Conservation (phyloP, 2,888 invertebrate species). For the Sussaba pulchella region DNA sequence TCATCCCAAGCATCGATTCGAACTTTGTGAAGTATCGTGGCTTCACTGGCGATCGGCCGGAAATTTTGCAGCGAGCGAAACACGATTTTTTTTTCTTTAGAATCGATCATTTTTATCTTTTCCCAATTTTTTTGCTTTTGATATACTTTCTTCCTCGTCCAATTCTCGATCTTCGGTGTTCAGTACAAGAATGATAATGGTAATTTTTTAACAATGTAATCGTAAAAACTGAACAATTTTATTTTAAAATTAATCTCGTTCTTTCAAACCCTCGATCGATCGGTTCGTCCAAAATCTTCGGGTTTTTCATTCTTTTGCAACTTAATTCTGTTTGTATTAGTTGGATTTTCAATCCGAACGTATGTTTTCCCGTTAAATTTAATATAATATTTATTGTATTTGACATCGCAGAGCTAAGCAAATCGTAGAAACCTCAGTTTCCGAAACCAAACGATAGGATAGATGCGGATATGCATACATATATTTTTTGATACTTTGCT, state of each 20-base stretch:
- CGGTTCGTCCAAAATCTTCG: not conserved
- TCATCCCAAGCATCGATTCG: not conserved
- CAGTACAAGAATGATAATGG: not conserved
- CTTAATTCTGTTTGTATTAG: constrained; percentile 5
- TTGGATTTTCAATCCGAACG: not conserved
- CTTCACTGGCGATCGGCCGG: not conserved
- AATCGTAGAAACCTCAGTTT: constrained; percentile 33
- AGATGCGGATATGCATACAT: constrained; percentile 46
- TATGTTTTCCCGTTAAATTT: constrained; percentile 29
- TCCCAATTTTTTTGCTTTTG: constrained; percentile 1
- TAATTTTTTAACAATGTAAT: too few relatives aligned
- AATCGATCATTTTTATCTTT: constrained; percentile 8
- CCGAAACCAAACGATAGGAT: constrained; percentile 38
- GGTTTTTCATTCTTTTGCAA: not conserved
- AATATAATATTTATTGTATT: constrained; percentile 60
- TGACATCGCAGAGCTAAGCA: constrained; percentile 28
- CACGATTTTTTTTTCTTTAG: not conserved
- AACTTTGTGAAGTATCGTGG: not conserved
- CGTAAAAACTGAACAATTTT: too few relatives aligned
- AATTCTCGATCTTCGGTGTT: not conserved
- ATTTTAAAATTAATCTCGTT: too few relatives aligned
- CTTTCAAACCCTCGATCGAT: not conserved
- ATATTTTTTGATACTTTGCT: constrained; percentile 68
- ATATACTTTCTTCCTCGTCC: not conserved
- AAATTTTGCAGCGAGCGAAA: not conserved